Conservation (phyloP, 1,140 invertebrate genomes). For the Drosophila gunungcola region DNA sequence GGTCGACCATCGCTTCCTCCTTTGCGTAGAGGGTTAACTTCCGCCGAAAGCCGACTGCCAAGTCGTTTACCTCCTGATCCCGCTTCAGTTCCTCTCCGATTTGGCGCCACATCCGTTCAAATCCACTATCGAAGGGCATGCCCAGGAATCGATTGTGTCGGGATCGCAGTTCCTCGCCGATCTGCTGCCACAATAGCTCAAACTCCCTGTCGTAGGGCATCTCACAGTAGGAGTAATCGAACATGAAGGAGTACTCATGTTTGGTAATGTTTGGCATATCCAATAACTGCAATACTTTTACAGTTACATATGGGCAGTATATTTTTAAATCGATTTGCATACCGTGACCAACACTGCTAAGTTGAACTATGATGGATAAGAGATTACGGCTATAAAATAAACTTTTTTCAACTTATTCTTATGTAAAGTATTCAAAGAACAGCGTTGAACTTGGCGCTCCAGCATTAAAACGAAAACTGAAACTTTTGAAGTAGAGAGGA, state of each 20-base stretch:
- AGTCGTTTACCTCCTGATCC: not conserved
- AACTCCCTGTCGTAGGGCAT: slow-evolving; percentile 3
- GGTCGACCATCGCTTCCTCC: slow-evolving; percentile 5
- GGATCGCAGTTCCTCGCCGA: not conserved
- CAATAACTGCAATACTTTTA: not conserved
- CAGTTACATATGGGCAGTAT: not conserved
- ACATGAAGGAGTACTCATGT: slow-evolving; percentile 9
- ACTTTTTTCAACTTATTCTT: too few relatives aligned
- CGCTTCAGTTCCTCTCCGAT: slow-evolving; percentile 13
- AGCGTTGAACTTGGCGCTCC: not conserved
- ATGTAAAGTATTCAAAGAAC: not conserved
- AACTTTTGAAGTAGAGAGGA: not conserved
- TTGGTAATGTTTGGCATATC: not conserved
- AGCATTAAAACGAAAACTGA: not conserved
- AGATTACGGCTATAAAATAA: too few relatives aligned
- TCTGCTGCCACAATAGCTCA: slow-evolving; percentile 5
- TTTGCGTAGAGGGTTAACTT: slow-evolving; percentile 1
- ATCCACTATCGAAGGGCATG: slow-evolving; percentile 23
- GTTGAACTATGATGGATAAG: too few relatives aligned
- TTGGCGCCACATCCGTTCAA: slow-evolving; percentile 48
- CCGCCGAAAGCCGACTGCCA: not conserved
- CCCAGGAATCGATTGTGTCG: slow-evolving; percentile 2
- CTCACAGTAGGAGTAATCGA: not conserved
- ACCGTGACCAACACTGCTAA: too few relatives aligned
- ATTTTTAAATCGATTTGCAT: too few relatives aligned